Evolutionary conservation across 92 coral and sea anemone genomes (phyloP), one percentile per base, ranked within the genome.

Genomic region (Parazoanthus darwini): DNA sequence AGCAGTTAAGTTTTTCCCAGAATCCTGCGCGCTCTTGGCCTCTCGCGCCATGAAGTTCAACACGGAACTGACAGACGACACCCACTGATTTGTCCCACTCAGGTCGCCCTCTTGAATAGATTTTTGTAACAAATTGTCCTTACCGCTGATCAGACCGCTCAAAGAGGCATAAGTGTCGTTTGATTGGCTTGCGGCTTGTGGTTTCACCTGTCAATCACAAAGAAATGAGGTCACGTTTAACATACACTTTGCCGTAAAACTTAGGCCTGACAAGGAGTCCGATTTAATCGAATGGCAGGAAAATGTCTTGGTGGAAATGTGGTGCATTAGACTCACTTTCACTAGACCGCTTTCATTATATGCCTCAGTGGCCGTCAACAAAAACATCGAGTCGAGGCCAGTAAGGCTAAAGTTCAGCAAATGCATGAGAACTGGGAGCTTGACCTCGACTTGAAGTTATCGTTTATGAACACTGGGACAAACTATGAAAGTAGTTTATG

Each of bases 61-160:
- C 59, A 89, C 56, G 44, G 95, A 89, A 58, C 92, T 81, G 9
- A 91, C 78, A 9, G 93, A 75, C 6, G 88, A 80, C 33, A 65
- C 75, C 70, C 92, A 78, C 80, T 93, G 92, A 50, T 82, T 78
- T 58, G 86, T 85, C 50, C 66, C 42, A 16, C 76, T 79, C 20
- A 92, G 70, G 48, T 96, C 86, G 3, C 97, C 98, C 8, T 38
- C 71, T 68, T 91, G 89, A n/a, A 89, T 48, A 15, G 92, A 89
- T 37, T 86, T 80, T 44, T 88, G 79, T 36, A 95, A 68, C 67
- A 46, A 39, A 36, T 93, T 91, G 67, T 23, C 7, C 43, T 5
- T 82, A 84, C 42, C 92, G 71, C 81, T 39, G 5, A 23, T 20
- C 46, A 80, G 86, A 4, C 58, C 14, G 78, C 33, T n/a, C 73